Evolutionary conservation across 1,140 invertebrate genomes (phyloP).

Genomic region (Sitobion miscanthi): DNA sequence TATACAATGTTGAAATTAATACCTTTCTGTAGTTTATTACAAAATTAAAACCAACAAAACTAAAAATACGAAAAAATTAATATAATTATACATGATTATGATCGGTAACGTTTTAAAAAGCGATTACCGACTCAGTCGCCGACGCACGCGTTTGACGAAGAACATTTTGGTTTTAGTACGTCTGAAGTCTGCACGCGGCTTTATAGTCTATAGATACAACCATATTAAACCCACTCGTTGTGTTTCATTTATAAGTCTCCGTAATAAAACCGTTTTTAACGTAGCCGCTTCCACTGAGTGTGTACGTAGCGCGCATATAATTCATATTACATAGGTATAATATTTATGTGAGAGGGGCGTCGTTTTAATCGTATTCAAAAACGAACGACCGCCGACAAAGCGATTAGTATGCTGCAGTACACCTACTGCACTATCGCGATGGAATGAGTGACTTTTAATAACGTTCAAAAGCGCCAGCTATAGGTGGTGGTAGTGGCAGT

Average conservation of each 20-base stretch:
- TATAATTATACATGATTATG: too few relatives aligned
- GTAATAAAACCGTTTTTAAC: conserved; percentile 22
- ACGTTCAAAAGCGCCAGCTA: background rate
- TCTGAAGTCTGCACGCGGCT: background rate
- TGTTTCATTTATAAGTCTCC: background rate
- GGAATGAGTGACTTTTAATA: background rate
- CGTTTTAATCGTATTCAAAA: background rate
- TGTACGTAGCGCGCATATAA: background rate
- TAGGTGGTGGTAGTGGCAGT: too few relatives aligned
- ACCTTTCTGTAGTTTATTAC: too few relatives aligned
- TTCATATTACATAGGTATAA: background rate
- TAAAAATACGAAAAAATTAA: too few relatives aligned
- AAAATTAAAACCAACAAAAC: too few relatives aligned
- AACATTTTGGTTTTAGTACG: background rate
- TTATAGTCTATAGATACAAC: background rate
- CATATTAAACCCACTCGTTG: background rate
- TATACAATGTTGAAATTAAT: too few relatives aligned
- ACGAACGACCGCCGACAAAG: background rate
- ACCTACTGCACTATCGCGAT: background rate
- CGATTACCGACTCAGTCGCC: too few relatives aligned
- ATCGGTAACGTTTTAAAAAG: too few relatives aligned
- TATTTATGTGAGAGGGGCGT: background rate
- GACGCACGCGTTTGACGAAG: too few relatives aligned
- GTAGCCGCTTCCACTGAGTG: background rate
- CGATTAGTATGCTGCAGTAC: background rate